phyloP scores from a whole-genome alignment of 2,888 invertebrate genomes.

The Coelinius sp. region DNA sequence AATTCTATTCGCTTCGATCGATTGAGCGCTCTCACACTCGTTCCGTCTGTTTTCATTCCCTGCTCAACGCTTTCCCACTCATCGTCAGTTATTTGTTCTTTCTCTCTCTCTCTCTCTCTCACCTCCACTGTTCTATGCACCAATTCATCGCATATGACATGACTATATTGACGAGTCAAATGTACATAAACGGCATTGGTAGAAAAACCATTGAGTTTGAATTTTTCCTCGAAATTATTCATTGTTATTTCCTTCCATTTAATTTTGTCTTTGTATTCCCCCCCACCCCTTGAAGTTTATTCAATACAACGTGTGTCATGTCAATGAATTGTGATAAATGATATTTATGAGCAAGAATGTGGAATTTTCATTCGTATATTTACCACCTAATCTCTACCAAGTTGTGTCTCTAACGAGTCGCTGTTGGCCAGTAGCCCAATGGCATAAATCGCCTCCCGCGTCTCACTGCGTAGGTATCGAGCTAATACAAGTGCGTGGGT shows the following conservation, averaged over 20 bases:
- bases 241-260: background rate
- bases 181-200: background rate
- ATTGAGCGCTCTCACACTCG: slow-evolving; percentile 27
- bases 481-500: slow-evolving; percentile 36
- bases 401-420: slow-evolving; percentile 32
- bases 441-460: slow-evolving; percentile 36
- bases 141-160: slow-evolving; percentile 15
- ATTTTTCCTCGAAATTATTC: background rate
- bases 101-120: slow-evolving; percentile 15
- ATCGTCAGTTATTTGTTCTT: background rate
- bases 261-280: background rate
- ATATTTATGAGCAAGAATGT: slow-evolving; percentile 1
- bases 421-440: slow-evolving; percentile 25
- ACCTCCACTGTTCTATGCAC: slow-evolving; percentile 21
- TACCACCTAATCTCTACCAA: slow-evolving; percentile 1
- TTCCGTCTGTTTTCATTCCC: slow-evolving; percentile 1
- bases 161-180: slow-evolving; percentile 23
- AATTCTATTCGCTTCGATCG: slow-evolving; percentile 36
- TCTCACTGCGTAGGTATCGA: slow-evolving; percentile 27
- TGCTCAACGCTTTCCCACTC: slow-evolving; percentile 1
- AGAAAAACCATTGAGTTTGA: background rate
- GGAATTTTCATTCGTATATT: slow-evolving; percentile 9
- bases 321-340: slow-evolving; percentile 22
- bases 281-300: no score
- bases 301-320: background rate